These are phyloP conservation scores for Eugnorisma glareosa DNA, from an alignment of 2,888 invertebrate genomes.

Conservation along the genomic window DNA sequence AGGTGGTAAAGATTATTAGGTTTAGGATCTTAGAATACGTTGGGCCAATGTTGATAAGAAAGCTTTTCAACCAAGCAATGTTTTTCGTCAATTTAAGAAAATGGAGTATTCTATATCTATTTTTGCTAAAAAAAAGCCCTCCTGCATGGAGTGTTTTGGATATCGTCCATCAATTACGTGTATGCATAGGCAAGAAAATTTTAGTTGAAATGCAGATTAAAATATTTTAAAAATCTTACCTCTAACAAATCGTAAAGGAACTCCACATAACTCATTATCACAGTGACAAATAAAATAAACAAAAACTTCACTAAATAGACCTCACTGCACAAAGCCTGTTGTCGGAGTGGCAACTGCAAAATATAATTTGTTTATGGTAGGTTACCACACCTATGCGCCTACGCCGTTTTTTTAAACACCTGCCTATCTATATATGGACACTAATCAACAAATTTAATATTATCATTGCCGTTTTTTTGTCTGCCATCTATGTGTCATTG, in stretches of 20 bases:
- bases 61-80: not conserved
- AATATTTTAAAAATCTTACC: conserved; percentile 73
- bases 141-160: not conserved
- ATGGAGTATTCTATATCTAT: not conserved
- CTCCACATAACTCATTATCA: conserved; percentile 84
- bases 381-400: conserved; percentile 84
- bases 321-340: conserved; percentile 74
- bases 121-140: not conserved
- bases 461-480: conserved; percentile 59
- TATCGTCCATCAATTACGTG: not conserved
- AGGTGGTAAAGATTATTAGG: not conserved
- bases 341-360: conserved; percentile 79
- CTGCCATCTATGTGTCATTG: conserved; percentile 62
- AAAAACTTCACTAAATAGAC: conserved; percentile 61
- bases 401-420: conserved; percentile 77
- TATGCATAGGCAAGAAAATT: not conserved
- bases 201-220: not conserved
- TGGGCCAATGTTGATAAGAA: not conserved
- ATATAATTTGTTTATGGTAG: conserved; percentile 77
- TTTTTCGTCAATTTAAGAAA: not conserved
- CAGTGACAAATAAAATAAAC: conserved; percentile 54
- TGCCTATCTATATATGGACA: conserved; percentile 80
- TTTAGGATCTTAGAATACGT: not conserved
- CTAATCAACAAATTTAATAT: conserved; percentile 78
- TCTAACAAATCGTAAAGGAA: conserved; percentile 85